Evolutionary conservation across 2,113 vertebrate genomes (phyloP), one percentile per base, ranked within the genome.

Genomic region (Micronisus gabar): DNA sequence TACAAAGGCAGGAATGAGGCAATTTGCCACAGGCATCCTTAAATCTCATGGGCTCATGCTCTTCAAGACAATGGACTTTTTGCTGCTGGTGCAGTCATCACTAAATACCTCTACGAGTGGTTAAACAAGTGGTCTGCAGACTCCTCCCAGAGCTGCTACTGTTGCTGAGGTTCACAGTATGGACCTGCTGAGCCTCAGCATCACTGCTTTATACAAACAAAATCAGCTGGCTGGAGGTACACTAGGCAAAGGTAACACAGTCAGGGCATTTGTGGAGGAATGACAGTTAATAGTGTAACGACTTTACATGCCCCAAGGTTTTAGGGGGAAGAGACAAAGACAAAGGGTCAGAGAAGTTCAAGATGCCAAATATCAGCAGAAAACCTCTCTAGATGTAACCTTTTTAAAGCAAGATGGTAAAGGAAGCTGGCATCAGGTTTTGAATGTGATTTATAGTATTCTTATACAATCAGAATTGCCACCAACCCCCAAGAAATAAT

Each of bases 311-410:
- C 15, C 70, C 50, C 18, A 53, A 58, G 78, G 73, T 85, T 95
- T 87, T 80, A 76, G 62, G 58, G 55, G 1, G 21, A 78, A 88
- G 71, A 91, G 55, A 65, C 83, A 91, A 89, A 79, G 72, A 56
- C 23, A 38, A 95, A 83, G 62, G 81, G 74, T 88, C 89, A 96
- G 78, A 66, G 50, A 93, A 95, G 91, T 93, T 95, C 81, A 83
- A 86, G 81, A 90, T 86, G 81, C 29, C 74, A 96, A 75, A 87
- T 93, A 55, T 11, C 20, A 91, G 85, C 52, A 74, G 58, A 86
- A 96, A 96, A 65, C 21, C 30, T 90, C 74, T 87, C 91, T 22
- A 71, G 79, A 85, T 53, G 50, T 85, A 80, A 90, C 59, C 87
- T 95, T 86, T 94, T 61, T 9, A 95, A 86, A 94, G 71, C 16